Evolutionary conservation across 1,140 invertebrate genomes (phyloP), one percentile per base, ranked within the genome.

Genomic region (Cepaea nemoralis): DNA sequence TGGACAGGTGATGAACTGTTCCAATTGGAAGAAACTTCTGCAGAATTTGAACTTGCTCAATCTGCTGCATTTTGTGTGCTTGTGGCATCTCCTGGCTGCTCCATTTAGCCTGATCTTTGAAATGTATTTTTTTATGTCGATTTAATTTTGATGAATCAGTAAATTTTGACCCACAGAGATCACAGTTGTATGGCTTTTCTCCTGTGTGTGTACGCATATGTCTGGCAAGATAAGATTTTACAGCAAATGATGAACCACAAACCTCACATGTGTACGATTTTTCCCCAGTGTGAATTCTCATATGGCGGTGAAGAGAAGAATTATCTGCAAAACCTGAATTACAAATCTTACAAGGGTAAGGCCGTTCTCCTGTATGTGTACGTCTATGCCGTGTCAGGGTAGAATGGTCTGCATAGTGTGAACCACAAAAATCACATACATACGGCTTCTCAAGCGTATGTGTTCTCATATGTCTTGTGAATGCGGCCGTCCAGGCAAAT

Each of bases 141-240:
- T 63, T 69, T 24, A 76, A 73, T 27, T 74, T 69, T 33, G 55
- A 69, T 16, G 50, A 48, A 27, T 76, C 55, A 5, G 73, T 77
- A 31, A 82, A 82, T 22, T 69, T 74, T n/a, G 66, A 40, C 19
- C 45, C 42, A 37, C 97, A 98, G 0, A 95, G 94, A 77, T 94
- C 92, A 88, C 97, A 98, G 87, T 97, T 95, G 92, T 98, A 98
- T 0, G 97, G 97, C 89, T 98, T 98, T 85, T 97, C 96, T 87
- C 98, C 97, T 0, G 97, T 98, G 69, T 98, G 97, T 0, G 96
- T 97, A n/a, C 97, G 92, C 24, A 97, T 93, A 89, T 98, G 97
- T 0, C 96, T 97, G 92, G 97, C 97, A 45, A 98, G 92, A 88
- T 97, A 97, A 66, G 95, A 96, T 50, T 96, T 93, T 91, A 97